Evolutionary conservation across 2,888 invertebrate genomes (phyloP).

Genomic region (Polyploca ridens): DNA sequence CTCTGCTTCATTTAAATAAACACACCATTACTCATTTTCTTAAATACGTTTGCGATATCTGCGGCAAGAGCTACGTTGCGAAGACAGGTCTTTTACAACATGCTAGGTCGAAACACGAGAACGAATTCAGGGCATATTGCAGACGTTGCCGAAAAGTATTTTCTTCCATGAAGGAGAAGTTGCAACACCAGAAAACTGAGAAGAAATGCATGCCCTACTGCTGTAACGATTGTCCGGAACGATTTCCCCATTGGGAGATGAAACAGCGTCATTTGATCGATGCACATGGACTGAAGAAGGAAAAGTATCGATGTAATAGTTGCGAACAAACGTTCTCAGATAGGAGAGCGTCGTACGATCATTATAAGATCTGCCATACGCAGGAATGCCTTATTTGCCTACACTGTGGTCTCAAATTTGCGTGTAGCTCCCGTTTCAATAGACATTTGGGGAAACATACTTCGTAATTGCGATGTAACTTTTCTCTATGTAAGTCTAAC

Average conservation of each 20-base stretch:
- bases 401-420: conserved; percentile 71
- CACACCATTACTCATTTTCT: conserved; percentile 75
- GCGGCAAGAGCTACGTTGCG: conserved; percentile 72
- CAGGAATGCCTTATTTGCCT: conserved; percentile 68
- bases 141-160: conserved; percentile 68
- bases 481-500: background rate
- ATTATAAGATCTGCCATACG: conserved; percentile 70
- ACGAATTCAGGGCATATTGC: conserved; percentile 58
- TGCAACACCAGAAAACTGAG: conserved; percentile 63
- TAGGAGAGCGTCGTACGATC: conserved; percentile 68
- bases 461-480: conserved; percentile 21
- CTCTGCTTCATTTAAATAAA: conserved; percentile 66
- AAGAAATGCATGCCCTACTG: conserved; percentile 75
- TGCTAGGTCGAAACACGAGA: conserved; percentile 67
- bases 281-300: conserved; percentile 62
- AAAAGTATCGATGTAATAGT: conserved; percentile 60
- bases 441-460: conserved; percentile 69
- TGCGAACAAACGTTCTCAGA: conserved; percentile 65
- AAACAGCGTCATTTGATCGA: conserved; percentile 67
- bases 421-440: conserved; percentile 65
- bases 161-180: conserved; percentile 72
- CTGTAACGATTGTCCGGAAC: conserved; percentile 67
- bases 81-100: conserved; percentile 68
- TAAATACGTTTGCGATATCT: conserved; percentile 72
- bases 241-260: conserved; percentile 67